phyloP scores from a whole-genome alignment of 1,140 invertebrate genomes.

The Epicauta chinensis region DNA sequence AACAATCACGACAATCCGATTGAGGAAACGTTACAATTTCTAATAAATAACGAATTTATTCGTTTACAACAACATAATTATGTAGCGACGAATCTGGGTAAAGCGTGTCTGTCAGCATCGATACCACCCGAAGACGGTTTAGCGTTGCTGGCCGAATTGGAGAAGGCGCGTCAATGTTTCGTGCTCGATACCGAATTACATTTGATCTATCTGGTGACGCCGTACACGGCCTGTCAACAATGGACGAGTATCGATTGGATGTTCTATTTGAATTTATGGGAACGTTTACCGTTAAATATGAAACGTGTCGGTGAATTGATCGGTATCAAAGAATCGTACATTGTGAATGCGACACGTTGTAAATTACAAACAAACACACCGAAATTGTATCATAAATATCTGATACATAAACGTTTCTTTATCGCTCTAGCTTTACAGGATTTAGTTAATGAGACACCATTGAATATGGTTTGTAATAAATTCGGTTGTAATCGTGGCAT shows the following conservation, averaged over 20 bases:
- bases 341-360: slow-evolving; percentile 72
- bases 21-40: slow-evolving; percentile 42
- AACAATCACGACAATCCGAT: slow-evolving; percentile 32
- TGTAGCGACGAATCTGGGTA: slow-evolving; percentile 75
- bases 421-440: slow-evolving; percentile 88
- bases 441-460: slow-evolving; percentile 83
- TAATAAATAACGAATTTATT: slow-evolving; percentile 54
- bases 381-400: slow-evolving; percentile 29
- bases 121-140: slow-evolving; percentile 89
- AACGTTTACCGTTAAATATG: slow-evolving; percentile 68
- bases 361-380: slow-evolving; percentile 28
- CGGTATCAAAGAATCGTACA: slow-evolving; percentile 84
- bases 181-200: slow-evolving; percentile 93
- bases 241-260: slow-evolving; percentile 84
- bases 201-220: slow-evolving; percentile 88
- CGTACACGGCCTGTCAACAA: slow-evolving; percentile 72
- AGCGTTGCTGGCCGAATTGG: slow-evolving; percentile 81
- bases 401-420: slow-evolving; percentile 72
- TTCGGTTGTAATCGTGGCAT: slow-evolving; percentile 83
- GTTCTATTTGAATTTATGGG: slow-evolving; percentile 78
- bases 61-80: slow-evolving; percentile 45
- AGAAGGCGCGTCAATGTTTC: slow-evolving; percentile 82
- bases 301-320: slow-evolving; percentile 84
- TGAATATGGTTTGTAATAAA: slow-evolving; percentile 71
- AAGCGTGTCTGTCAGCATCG: slow-evolving; percentile 87